Evolutionary conservation across 2,113 vertebrate species (phyloP).

Genomic region (Cheirogaleus medius): DNA sequence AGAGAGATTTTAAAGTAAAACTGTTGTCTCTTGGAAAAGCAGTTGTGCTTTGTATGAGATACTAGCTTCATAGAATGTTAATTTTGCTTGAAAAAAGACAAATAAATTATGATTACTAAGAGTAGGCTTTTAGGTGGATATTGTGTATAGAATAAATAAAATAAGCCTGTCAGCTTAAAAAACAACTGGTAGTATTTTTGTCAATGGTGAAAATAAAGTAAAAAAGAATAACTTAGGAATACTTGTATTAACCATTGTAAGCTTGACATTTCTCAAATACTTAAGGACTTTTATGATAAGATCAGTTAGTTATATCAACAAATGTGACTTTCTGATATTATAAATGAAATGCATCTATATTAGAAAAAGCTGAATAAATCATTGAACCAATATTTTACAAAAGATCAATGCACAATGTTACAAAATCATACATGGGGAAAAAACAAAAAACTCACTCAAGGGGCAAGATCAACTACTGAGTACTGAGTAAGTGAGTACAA

Average conservation of each 20-base stretch:
- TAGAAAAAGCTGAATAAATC: neutral
- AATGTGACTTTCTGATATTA: neutral
- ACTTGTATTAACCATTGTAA: neutral
- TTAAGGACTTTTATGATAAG: neutral
- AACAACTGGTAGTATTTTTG: neutral
- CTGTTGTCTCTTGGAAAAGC: neutral
- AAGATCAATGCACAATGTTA: neutral
- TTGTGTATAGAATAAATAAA: neutral
- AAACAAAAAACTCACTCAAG: neutral
- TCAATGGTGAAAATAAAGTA: neutral
- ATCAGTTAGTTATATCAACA: neutral
- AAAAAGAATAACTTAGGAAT: neutral
- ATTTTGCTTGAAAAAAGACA: neutral
- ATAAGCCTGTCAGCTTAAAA: neutral
- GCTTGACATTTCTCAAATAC: neutral
- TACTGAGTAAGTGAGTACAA: neutral
- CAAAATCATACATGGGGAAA: neutral
- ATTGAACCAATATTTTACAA: neutral
- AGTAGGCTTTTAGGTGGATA: neutral
- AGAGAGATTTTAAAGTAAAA: neutral
- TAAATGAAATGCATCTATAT: neutral
- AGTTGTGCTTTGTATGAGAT: neutral
- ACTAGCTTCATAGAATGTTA: neutral
- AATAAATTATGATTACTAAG: neutral
- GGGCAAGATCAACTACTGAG: neutral